phyloP scores from a whole-genome alignment of 2,888 invertebrate species.

The Agriopis marginaria region DNA sequence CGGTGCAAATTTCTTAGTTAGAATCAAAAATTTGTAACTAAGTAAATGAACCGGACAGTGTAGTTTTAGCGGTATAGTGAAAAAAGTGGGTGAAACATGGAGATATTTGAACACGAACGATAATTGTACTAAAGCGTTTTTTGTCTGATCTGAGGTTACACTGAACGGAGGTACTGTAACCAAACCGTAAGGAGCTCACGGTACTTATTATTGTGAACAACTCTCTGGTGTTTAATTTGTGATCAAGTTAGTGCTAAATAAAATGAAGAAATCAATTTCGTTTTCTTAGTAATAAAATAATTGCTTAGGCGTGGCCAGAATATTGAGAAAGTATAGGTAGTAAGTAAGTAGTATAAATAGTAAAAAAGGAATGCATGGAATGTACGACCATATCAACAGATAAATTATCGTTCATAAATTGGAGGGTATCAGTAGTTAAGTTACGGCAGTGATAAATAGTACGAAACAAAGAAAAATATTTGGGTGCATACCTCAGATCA shows the following conservation, averaged over 20 bases:
- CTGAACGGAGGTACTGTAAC: no score
- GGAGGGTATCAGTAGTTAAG: constrained; percentile 5
- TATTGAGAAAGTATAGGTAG: not conserved
- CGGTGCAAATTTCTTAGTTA: no score
- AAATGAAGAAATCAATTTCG: not conserved
- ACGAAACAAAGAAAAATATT: constrained; percentile 10
- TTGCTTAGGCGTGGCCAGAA: not conserved
- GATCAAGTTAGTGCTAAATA: not conserved
- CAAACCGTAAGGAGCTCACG: no score
- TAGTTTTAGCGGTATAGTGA: no score
- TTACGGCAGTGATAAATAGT: constrained; percentile 9
- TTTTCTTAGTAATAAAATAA: not conserved
- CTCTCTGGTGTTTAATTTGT: no score
- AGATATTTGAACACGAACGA: no score
- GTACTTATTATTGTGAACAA: no score
- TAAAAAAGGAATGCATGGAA: constrained; percentile 1
- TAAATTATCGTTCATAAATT: constrained; percentile 29
- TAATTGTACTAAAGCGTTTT: no score
- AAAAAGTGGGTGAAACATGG: no score
- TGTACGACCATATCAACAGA: constrained; percentile 23
- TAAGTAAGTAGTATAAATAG: not conserved
- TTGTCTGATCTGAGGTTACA: no score
- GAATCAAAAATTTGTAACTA: no score
- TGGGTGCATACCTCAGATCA: constrained; percentile 4
- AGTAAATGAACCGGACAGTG: no score